Evolutionary conservation across 2,797 vertebrate genomes (phyloP).

Genomic region (Acanthornis magna): DNA sequence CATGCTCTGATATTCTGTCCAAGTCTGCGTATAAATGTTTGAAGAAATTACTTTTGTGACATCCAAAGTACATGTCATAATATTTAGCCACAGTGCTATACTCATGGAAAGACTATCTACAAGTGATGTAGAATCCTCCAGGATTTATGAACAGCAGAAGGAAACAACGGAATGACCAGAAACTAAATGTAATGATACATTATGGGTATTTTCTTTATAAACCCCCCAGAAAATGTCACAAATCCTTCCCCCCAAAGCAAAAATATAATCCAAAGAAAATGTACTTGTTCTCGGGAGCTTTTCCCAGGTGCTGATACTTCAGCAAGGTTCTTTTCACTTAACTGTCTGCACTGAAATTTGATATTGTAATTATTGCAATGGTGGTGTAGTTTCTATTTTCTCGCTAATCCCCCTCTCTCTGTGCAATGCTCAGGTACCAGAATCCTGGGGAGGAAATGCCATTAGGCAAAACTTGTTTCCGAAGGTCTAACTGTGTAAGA

Average conservation of each 20-base stretch:
- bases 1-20: neutral
- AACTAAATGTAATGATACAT: neutral
- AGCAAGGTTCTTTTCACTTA: neutral
- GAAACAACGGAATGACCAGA: neutral
- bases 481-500: neutral
- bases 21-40: neutral
- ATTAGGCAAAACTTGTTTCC: neutral
- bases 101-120: neutral
- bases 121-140: neutral
- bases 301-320: neutral
- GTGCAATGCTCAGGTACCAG: neutral
- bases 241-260: neutral
- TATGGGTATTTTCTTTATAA: neutral
- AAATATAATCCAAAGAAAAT: neutral
- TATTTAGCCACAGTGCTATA: neutral
- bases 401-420: neutral
- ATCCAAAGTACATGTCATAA: neutral
- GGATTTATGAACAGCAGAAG: neutral
- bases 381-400: neutral
- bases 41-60: neutral
- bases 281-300: neutral
- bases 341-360: neutral
- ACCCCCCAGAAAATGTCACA: neutral
- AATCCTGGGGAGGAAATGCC: neutral
- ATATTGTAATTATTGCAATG: neutral